Conservation (phyloP, 1,140 invertebrate species). For the Philopotamus ludificatus region DNA sequence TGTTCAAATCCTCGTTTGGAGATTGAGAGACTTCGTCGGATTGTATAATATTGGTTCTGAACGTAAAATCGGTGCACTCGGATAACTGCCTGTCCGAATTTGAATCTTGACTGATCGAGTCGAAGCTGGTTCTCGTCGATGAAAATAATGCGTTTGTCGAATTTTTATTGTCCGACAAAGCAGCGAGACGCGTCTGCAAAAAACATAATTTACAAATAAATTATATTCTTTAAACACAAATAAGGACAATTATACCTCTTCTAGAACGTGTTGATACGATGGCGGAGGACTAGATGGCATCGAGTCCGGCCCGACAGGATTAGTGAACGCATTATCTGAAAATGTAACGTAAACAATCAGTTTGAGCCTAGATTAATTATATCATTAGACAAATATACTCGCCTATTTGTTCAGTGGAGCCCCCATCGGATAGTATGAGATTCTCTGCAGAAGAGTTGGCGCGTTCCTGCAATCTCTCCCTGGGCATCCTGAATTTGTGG, state of each 20-base stretch:
- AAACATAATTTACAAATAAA: neutral
- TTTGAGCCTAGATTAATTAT: neutral
- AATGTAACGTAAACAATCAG: neutral
- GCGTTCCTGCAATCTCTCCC: conserved; percentile 14
- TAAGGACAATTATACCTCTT: conserved; percentile 25
- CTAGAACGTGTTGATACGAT: conserved; percentile 33
- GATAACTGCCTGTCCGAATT: neutral
- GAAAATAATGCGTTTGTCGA: neutral
- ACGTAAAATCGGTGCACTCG: neutral
- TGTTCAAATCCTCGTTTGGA: no score
- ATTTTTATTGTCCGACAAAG: neutral
- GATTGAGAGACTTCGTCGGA: conserved; percentile 12
- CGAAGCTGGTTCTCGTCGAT: conserved; percentile 1
- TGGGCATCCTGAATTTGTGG: conserved; percentile 30
- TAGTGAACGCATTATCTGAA: conserved; percentile 28
- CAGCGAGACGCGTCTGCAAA: neutral
- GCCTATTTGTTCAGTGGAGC: neutral
- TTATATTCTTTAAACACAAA: neutral
- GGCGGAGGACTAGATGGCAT: conserved; percentile 34
- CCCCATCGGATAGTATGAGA: conserved; percentile 4
- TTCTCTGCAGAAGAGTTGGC: conserved; percentile 34
- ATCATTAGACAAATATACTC: neutral
- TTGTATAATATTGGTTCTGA: conserved; percentile 23
- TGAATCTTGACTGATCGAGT: conserved; percentile 6
- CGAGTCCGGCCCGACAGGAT: conserved; percentile 25